Evolutionary conservation across 2,797 vertebrate species (phyloP), one percentile per base, ranked within the genome.

Genomic region (Mus caroli): DNA sequence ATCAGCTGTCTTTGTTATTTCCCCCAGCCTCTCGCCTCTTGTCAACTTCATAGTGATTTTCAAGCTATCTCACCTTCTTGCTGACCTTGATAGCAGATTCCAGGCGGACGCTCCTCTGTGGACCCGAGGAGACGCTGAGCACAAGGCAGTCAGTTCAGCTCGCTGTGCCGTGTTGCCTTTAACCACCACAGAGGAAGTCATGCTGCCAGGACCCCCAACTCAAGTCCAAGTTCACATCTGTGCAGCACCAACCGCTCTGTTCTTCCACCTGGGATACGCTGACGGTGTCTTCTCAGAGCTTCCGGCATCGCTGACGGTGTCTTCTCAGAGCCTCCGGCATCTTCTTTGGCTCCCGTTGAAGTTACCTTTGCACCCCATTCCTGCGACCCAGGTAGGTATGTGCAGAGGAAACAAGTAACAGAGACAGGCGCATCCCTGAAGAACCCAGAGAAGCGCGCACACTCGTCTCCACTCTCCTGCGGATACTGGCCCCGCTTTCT

Each of bases 351-450:
- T 90, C 43, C 34, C 31, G 22, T 69, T 88, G 90, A 22, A 22
- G 60, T 20, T 20, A 1, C 56, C 52, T 92, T 34, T 69, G 50
- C 34, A 88, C 37, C 75, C 13, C 24, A 34, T 17, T 56, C 34
- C 69, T 80, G 90, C 46, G 94, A 58, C n/a, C 31, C 82, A 92
- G 86, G 87, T 96, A 92, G 86, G 87, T 96, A 90, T 40, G 90
- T 96, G 67, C 26, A 52, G 17, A 85, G 69, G 64, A 94, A 88
- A 58, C 31, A 91, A 62, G 82, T 92, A 67, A 80, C 5, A 62
- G n/a, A 80, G 14, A 17, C 77, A 62, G 37, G 86, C 76, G 17
- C 3, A 7, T 77, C 75, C 73, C 91, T 86, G 50, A 91, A 80
- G 71, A 78, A 77, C 79, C 80, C 69, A 93, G 52, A 94, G 52